Evolutionary conservation across 2,888 invertebrate genomes (phyloP).

Genomic region (Drosophila neutralis): DNA sequence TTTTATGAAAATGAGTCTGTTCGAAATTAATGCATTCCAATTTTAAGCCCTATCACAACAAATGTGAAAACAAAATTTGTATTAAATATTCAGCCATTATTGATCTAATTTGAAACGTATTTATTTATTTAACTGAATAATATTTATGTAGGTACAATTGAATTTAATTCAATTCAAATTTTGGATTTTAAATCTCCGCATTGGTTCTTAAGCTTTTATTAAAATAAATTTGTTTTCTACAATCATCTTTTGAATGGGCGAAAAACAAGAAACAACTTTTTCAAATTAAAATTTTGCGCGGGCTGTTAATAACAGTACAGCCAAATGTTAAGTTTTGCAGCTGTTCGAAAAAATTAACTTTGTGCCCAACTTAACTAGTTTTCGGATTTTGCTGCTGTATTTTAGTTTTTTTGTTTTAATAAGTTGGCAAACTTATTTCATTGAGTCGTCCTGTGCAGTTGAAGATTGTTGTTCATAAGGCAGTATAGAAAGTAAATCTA

Average conservation of each 20-base stretch:
- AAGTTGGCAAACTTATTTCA: slow-evolving; percentile 52
- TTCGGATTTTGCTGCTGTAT: slow-evolving; percentile 35
- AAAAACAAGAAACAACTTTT: not conserved
- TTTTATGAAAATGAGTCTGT: not conserved
- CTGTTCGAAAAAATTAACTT: slow-evolving; percentile 5
- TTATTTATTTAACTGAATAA: not conserved
- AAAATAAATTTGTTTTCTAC: not conserved
- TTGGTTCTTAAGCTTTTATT: not conserved
- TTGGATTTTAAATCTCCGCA: not conserved
- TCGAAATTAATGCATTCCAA: not conserved
- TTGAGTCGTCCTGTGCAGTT: slow-evolving; percentile 13
- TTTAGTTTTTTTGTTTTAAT: slow-evolving; percentile 47
- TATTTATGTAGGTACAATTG: not conserved
- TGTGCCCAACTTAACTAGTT: slow-evolving; percentile 46
- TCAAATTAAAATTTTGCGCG: not conserved
- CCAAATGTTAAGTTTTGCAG: slow-evolving; percentile 13
- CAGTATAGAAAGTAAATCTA: slow-evolving; percentile 19
- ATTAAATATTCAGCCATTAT: not conserved
- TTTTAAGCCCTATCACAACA: not conserved
- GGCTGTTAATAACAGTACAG: slow-evolving; percentile 34
- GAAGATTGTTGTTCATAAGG: slow-evolving; percentile 19
- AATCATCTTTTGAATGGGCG: not conserved
- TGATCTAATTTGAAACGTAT: not conserved
- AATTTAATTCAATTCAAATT: not conserved
- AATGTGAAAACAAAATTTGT: not conserved